Conservation (phyloP, 2,797 vertebrate species). For the Champsocephalus esox region DNA sequence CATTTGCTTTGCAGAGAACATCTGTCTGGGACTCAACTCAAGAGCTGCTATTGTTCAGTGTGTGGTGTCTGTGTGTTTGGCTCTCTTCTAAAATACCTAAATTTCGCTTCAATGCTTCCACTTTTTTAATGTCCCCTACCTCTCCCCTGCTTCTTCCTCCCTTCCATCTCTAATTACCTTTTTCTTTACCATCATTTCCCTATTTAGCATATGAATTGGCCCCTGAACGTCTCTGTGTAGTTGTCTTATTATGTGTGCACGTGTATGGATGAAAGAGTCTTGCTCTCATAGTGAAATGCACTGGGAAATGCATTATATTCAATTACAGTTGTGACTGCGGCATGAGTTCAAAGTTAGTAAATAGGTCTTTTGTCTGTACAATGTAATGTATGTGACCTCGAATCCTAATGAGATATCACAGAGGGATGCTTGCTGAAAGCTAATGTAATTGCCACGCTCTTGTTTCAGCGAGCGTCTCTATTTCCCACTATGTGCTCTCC, state of each 20-base stretch:
- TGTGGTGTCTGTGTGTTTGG: slow-evolving; percentile 10
- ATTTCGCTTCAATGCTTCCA: slow-evolving; percentile 52
- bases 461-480: not conserved
- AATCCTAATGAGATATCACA: slow-evolving; percentile 46
- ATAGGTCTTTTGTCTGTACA: slow-evolving; percentile 41
- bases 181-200: slow-evolving; percentile 59
- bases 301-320: slow-evolving; percentile 52
- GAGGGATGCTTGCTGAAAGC: slow-evolving; percentile 26
- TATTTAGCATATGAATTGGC: slow-evolving; percentile 70
- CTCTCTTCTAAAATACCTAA: slow-evolving; percentile 46
- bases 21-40: slow-evolving; percentile 53
- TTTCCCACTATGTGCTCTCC: not conserved
- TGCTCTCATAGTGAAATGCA: slow-evolving; percentile 40
- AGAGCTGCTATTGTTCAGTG: slow-evolving; percentile 44
- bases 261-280: slow-evolving; percentile 37
- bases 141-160: slow-evolving; percentile 37
- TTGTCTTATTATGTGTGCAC: slow-evolving; percentile 58
- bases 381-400: slow-evolving; percentile 52
- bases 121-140: slow-evolving; percentile 56
- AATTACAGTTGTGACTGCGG: slow-evolving; percentile 49
- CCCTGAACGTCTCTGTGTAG: slow-evolving; percentile 30
- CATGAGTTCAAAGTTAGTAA: slow-evolving; percentile 44
- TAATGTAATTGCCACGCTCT: slow-evolving; percentile 24
- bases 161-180: slow-evolving; percentile 63
- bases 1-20: slow-evolving; percentile 58